Evolutionary conservation across 2,888 invertebrate species (phyloP), one percentile per base, ranked within the genome.

Genomic region (Leptura quadrifasciata): DNA sequence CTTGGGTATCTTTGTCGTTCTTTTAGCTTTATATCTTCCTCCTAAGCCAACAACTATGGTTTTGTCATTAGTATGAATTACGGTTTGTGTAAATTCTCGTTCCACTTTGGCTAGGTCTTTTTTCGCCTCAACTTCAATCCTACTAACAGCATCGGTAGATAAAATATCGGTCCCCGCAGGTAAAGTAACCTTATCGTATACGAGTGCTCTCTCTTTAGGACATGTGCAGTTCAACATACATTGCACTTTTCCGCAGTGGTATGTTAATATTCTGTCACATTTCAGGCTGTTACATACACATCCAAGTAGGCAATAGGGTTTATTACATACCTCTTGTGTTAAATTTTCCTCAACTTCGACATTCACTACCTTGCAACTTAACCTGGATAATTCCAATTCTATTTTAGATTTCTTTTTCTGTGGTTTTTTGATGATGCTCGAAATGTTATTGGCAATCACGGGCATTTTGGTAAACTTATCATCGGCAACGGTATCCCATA

Each of bases 71-170:
- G 93, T 91, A 57, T 93, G 88, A 72, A 94, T 92, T 24, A 94
- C 91, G 4, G 94, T 94, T 82, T 94, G 93, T 17, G 93, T 93
- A 87, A 94, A 94, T 84, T 94, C 94, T 86, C 93, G 91, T 86
- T 94, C 94, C 84, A 93, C 82, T 86, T 92, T 93, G 0, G 94
- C 92, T 76, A 94, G 88, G 74, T 91, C 91, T 58, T 87, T 89
- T 82, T 91, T 91, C 0, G 90, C 90, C 84, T 91, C 89, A 80
- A 90, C 90, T 78, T 92, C 90, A 69, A 92, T 85, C 68, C 87
- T 84, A 78, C 80, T 86, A 3, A 89, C 86, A 4, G 88, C 85
- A 35, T 88, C 85, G 31, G 79, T 84, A 0, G 88, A 87, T 17
- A 89, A 79, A n/a, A 87, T 72, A 74, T 87, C 84, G 1, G 85